These are phyloP conservation scores for Aphelenchoides besseyi DNA, from an alignment of 1,140 invertebrate genomes.

Conservation along the genomic window DNA sequence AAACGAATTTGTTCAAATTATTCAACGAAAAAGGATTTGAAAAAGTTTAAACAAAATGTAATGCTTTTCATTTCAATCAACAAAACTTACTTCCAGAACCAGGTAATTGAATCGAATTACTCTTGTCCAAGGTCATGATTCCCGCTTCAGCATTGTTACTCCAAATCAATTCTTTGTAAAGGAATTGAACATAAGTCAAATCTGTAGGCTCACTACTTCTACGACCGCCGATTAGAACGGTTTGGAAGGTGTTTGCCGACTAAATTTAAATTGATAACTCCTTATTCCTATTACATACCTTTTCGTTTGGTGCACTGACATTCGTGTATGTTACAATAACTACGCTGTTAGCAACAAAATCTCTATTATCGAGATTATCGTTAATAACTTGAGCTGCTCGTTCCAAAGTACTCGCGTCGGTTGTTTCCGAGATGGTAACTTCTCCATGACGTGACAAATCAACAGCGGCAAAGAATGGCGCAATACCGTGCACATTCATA, in stretches of 20 bases:
- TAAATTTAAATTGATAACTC: background rate
- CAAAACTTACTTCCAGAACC: conserved; percentile 62
- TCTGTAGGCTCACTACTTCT: conserved; percentile 25
- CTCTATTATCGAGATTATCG: conserved; percentile 39
- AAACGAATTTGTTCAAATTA: too few relatives aligned
- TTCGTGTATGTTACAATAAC: conserved; percentile 53
- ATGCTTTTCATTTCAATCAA: too few relatives aligned
- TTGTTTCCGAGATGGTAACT: conserved; percentile 53
- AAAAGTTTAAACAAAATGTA: too few relatives aligned
- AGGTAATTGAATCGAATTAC: conserved; percentile 56
- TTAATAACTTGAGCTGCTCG: conserved; percentile 44
- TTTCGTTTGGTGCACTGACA: conserved; percentile 42
- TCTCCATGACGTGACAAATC: conserved; percentile 50
- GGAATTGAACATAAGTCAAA: conserved; percentile 52
- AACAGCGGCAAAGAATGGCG: conserved; percentile 60
- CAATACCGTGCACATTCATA: conserved; percentile 48
- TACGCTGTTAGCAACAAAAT: conserved; percentile 46
- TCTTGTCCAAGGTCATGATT: conserved; percentile 52
- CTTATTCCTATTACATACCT: conserved; percentile 23
- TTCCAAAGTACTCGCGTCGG: conserved; percentile 39
- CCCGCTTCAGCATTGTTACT: conserved; percentile 57
- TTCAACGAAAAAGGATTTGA: too few relatives aligned
- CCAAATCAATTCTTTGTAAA: conserved; percentile 58
- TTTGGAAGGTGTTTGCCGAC: conserved; percentile 56
- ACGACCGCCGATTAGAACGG: conserved; percentile 53